Evolutionary conservation across 2,113 vertebrate species (phyloP).

Genomic region (Octodon degus): DNA sequence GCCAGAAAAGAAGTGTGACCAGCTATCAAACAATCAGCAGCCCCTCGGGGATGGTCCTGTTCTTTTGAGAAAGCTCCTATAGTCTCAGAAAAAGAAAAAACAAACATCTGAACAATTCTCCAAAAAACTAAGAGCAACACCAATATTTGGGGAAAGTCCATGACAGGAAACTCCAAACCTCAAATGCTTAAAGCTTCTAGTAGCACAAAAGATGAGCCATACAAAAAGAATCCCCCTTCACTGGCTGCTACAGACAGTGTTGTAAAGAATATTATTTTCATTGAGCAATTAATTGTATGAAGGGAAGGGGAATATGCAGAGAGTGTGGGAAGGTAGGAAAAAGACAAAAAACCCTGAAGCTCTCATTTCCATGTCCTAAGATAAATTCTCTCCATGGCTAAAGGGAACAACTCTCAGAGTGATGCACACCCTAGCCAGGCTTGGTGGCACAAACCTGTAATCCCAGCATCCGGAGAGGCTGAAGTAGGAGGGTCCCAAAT

Average conservation of each 20-base stretch:
- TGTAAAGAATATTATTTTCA: neutral
- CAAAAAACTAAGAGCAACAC: neutral
- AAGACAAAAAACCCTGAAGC: neutral
- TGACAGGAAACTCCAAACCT: neutral
- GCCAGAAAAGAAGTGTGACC: neutral
- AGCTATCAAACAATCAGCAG: neutral
- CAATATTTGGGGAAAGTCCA: neutral
- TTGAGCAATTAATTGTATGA: neutral
- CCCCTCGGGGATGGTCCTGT: neutral
- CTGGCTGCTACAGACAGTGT: neutral
- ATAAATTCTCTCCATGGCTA: neutral
- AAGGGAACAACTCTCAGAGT: neutral
- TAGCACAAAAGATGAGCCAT: neutral
- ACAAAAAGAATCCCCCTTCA: neutral
- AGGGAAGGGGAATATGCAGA: neutral
- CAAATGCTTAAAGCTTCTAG: constrained; percentile 27
- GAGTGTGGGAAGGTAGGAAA: neutral
- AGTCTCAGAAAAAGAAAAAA: neutral
- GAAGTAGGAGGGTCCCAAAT: neutral
- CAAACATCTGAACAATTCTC: neutral
- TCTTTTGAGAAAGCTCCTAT: neutral
- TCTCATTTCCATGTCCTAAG: neutral
- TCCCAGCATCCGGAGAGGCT: neutral
- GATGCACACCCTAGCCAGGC: neutral
- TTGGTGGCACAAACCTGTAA: neutral